A percentile compares a stretch with the other conserved stretches of the same genome.
These are phyloP conservation scores for Mustela lutreola DNA, from an alignment of 2,113 vertebrate genomes.

Conservation along the genomic window DNA sequence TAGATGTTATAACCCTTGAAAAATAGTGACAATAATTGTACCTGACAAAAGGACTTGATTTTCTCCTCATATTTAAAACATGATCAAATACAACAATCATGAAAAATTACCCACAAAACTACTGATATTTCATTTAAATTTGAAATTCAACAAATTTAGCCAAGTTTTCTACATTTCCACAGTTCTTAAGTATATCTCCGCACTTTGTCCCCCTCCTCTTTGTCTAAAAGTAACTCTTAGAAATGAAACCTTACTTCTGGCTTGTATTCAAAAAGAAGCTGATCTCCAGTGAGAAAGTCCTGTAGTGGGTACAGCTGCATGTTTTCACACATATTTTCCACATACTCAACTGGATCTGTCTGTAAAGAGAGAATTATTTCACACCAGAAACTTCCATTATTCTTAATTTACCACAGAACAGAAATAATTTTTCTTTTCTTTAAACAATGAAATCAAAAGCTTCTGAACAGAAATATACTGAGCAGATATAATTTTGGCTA, in stretches of 20 bases:
- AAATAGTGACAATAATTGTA: constrained; percentile 21
- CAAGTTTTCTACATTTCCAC: constrained; percentile 32
- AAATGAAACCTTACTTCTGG: constrained; percentile 89
- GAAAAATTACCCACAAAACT: constrained; percentile 31
- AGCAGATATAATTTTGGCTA: not conserved
- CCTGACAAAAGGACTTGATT: not conserved
- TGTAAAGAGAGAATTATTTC: constrained; percentile 82
- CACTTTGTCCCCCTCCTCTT: not conserved
- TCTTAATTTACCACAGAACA: not conserved
- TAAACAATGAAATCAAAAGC: not conserved
- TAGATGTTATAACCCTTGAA: constrained; percentile 3
- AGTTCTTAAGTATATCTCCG: not conserved
- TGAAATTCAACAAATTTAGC: constrained; percentile 26
- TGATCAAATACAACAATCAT: not conserved
- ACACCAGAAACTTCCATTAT: not conserved
- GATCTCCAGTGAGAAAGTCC: constrained; percentile 97
- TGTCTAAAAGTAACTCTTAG: constrained; percentile 48
- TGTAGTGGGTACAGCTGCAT: constrained; percentile 96
- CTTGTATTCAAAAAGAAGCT: constrained; percentile 96
- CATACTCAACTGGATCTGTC: constrained; percentile 97
- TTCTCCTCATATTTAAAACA: constrained; percentile 48
- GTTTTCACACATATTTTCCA: constrained; percentile 97
- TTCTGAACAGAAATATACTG: not conserved
- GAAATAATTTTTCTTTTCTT: not conserved
- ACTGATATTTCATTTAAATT: constrained; percentile 30